phyloP scores from a whole-genome alignment of 2,888 invertebrate species.

The Notodromas monacha region DNA sequence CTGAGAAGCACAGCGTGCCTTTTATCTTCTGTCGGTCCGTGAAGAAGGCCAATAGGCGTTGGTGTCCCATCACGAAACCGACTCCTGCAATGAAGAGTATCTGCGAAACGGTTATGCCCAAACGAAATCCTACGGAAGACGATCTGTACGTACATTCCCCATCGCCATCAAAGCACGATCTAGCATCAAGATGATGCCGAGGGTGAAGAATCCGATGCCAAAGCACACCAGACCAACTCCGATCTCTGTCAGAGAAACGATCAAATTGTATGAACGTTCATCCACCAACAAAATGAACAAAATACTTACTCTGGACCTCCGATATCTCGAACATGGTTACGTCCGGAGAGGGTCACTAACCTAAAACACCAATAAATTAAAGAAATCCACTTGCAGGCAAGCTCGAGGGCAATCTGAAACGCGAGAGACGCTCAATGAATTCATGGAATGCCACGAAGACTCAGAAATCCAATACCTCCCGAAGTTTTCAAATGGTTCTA shows the following conservation, averaged over 20 bases:
- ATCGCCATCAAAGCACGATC: conserved; percentile 93
- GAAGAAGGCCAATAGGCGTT: conserved; percentile 73
- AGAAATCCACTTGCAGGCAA: no score
- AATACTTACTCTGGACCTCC: no score
- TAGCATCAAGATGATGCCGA: conserved; percentile 68
- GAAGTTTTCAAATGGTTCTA: no score
- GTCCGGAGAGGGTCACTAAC: no score
- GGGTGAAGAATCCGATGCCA: conserved; percentile 70
- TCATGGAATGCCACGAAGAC: no score
- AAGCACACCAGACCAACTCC: conserved; percentile 88
- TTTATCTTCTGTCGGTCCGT: conserved; percentile 83
- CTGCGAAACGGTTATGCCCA: conserved; percentile 25
- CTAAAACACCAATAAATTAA: no score
- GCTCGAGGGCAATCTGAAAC: no score
- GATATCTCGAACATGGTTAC: no score
- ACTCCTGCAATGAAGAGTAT: conserved; percentile 80
- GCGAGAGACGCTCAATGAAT: no score
- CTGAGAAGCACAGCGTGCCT: conserved; percentile 60
- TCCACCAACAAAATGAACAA: no score
- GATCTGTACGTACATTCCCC: conserved; percentile 54
- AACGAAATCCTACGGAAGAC: neutral
- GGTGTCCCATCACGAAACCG: conserved; percentile 77
- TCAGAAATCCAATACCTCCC: no score
- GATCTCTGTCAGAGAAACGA: conserved; percentile 41
- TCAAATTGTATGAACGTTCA: neutral